Conservation (phyloP, 30 jellyfish, hydroid and myxozoan species). For the Pseudorhiza aurosa region DNA sequence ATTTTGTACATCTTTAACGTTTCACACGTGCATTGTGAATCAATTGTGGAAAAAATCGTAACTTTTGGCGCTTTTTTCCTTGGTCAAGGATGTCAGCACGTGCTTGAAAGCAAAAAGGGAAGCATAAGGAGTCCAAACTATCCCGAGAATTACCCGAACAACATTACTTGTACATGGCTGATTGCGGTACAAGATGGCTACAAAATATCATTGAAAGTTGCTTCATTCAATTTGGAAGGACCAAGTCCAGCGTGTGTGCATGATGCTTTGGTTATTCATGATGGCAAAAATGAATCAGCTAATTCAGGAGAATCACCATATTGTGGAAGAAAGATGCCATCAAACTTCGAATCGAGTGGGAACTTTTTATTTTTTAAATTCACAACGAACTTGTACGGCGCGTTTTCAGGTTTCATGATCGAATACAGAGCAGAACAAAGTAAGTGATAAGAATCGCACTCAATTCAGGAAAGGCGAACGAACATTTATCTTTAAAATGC, state of each 20-base stretch:
- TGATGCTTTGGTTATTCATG: constrained; percentile 81
- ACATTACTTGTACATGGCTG: constrained; percentile 83
- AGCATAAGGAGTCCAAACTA: constrained; percentile 70
- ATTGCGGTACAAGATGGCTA: constrained; percentile 71
- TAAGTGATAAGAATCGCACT: too few species aligned
- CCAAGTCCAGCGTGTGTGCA: constrained; percentile 65
- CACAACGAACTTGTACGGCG: constrained; percentile 47
- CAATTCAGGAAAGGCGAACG: too few species aligned
- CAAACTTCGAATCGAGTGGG: constrained; percentile 58
- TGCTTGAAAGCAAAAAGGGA: constrained; percentile 46
- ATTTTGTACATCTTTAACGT: too few species aligned
- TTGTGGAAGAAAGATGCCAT: constrained; percentile 71
- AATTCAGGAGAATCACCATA: constrained; percentile 64
- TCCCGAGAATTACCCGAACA: constrained; percentile 74
- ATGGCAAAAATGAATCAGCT: constrained; percentile 78
- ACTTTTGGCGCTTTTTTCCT: neutral
- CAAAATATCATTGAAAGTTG: constrained; percentile 51
- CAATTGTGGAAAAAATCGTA: too few species aligned
- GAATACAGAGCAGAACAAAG: constrained; percentile 79
- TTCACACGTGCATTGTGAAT: too few species aligned
- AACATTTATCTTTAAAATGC: too few species aligned
- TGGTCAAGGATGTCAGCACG: constrained; percentile 43
- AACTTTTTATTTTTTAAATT: constrained; percentile 66
- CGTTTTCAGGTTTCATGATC: constrained; percentile 62
- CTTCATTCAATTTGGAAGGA: constrained; percentile 69